Percentiles rank a stretch among this genome's conserved stretches.
Evolutionary conservation across 2,888 invertebrate species (phyloP).

Genomic region (Xanthorhoe spadicearia): DNA sequence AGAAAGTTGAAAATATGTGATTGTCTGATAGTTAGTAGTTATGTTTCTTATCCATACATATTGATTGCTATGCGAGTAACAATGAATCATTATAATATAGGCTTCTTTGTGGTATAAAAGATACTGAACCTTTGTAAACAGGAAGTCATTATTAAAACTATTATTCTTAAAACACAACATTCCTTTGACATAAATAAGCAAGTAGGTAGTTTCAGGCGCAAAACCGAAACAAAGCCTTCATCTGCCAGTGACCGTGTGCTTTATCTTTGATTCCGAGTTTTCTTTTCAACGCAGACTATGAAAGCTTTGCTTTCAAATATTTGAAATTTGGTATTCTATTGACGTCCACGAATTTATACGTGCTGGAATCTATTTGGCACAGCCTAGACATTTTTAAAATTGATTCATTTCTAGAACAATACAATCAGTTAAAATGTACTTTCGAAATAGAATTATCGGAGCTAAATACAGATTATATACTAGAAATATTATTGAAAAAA

Average conservation of each 20-base stretch:
- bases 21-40: no score
- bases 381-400: background rate
- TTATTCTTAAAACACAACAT: background rate
- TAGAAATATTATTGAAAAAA: no score
- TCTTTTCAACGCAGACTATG: conserved; percentile 3
- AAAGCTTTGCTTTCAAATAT: conserved; percentile 9
- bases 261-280: conserved; percentile 7
- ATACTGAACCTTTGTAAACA: background rate
- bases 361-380: background rate
- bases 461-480: background rate
- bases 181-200: background rate
- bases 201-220: background rate
- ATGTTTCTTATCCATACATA: no score
- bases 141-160: background rate
- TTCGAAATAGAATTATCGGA: background rate
- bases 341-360: background rate
- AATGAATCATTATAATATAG: no score
- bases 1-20: no score
- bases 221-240: conserved; percentile 2
- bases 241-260: background rate
- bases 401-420: background rate
- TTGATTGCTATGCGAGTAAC: no score
- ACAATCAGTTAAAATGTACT: background rate
- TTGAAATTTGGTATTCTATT: background rate
- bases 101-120: no score